phyloP scores from a whole-genome alignment of 2,797 vertebrate genomes.

The Catamblyrhynchus diadema region DNA sequence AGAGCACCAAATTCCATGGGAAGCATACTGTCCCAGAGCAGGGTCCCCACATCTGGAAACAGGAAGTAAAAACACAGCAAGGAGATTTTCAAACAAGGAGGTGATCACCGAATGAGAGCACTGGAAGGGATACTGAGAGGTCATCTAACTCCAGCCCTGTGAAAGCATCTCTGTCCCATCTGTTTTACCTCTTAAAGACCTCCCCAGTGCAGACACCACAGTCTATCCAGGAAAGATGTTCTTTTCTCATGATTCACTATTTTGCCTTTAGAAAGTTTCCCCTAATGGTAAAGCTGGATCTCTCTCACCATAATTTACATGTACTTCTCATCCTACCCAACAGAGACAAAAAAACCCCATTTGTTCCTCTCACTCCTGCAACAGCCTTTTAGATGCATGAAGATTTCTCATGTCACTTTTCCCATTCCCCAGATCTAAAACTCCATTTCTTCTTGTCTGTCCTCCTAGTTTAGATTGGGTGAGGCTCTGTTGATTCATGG shows the following conservation, averaged over 20 bases:
- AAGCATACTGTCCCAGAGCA: neutral
- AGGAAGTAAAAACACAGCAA: neutral
- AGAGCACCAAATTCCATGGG: neutral
- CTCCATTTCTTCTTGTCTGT: neutral
- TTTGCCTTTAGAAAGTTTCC: neutral
- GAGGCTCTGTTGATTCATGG: neutral
- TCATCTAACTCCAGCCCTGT: neutral
- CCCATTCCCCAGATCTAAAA: neutral
- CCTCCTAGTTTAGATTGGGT: neutral
- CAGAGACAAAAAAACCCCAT: neutral
- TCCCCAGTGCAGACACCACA: neutral
- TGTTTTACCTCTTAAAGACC: neutral
- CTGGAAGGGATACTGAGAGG: neutral
- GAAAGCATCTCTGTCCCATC: neutral
- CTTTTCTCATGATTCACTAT: neutral
- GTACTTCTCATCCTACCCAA: neutral
- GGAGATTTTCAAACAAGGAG: neutral
- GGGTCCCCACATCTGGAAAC: neutral
- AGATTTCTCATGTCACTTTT: neutral
- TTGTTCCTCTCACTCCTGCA: neutral
- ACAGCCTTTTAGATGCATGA: neutral
- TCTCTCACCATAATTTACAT: neutral
- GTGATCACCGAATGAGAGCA: neutral
- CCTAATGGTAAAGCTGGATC: neutral
- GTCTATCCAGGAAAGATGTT: neutral